These are phyloP conservation scores for Rhaphigaster nebulosa DNA, from an alignment of 2,888 invertebrate species.

Conservation along the genomic window DNA sequence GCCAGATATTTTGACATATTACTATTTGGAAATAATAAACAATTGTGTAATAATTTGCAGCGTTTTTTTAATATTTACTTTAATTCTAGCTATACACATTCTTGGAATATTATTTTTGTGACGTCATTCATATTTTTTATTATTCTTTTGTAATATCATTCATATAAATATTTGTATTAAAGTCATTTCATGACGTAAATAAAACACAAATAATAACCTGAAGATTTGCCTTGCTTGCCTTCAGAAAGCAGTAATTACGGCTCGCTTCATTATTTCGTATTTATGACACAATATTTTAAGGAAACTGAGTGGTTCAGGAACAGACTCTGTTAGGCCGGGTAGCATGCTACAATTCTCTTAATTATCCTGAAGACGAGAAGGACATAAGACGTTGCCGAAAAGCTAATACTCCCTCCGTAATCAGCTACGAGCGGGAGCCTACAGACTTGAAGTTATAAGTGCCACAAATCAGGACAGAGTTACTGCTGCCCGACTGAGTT, in stretches of 20 bases:
- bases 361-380: background rate
- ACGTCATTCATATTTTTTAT: too few species aligned
- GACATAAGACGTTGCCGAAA: background rate
- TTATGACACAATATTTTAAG: background rate
- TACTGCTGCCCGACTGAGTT: constrained; percentile 8
- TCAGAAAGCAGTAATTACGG: background rate
- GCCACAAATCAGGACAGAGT: constrained; percentile 34
- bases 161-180: too few species aligned
- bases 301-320: background rate
- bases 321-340: background rate
- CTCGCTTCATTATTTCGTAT: background rate
- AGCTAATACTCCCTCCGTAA: background rate
- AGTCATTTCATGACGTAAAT: too few species aligned
- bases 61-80: too few species aligned
- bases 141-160: too few species aligned
- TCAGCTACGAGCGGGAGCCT: background rate
- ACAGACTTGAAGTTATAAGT: background rate
- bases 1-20: too few species aligned
- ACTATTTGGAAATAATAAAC: too few species aligned
- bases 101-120: too few species aligned
- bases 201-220: too few species aligned
- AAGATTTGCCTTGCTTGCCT: too few species aligned
- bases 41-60: too few species aligned
- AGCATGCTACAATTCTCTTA: background rate
- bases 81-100: too few species aligned